Base-by-base conservation (phyloP, 1,140 invertebrate genomes). In the Diplogasteroides magnus region DNA sequence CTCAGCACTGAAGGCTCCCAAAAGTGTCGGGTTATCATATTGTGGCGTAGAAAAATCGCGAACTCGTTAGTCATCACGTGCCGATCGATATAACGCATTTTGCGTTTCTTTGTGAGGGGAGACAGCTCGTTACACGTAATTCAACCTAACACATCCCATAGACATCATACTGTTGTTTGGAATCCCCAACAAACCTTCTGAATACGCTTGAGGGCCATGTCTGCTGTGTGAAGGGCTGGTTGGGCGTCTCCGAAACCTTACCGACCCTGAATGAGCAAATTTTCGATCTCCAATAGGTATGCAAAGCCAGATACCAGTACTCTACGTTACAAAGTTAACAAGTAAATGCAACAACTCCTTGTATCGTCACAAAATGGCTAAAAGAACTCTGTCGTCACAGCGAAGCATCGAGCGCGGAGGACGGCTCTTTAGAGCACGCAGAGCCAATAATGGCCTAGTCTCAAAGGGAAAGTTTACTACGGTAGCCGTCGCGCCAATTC, bases 111-210 rank as follows among this genome's bases (percentile, higher is more conserved):
- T n/a, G n/a, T n/a, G n/a, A n/a, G n/a, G n/a, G 31, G 27, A 25
- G 31, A 37, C 6, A 61, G 28, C 32, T 55, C 14, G 23, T 61
- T 25, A 59, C 59, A 68, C 27, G n/a, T n/a, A 32, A 23, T 26
- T 6, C 28, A 56, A 32, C 3, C 23, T n/a, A 48, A 91, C 93
- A 84, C 6, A 67, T 6, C 26, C 13, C n/a, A 65, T 31, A n/a
- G 3, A 25, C 32, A 11, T 63, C 32, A 27, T 31, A 67, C 6
- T 62, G 26, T 11, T 13, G 61, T 13, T 26, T 67, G 26, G 0
- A 15, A 73, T 1, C 31, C 14, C 31, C 65, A 55, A 6, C 67
- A 31, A 25, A 73, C 71, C 71, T 75, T 75, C 67, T 75, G 74
- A 62, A 75, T 75, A 37, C 74, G 67, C 66, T 75, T 75, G 25